Evolutionary conservation across 2,113 vertebrate genomes (phyloP), one percentile per base, ranked within the genome.

Genomic region (Scophthalmus maximus): DNA sequence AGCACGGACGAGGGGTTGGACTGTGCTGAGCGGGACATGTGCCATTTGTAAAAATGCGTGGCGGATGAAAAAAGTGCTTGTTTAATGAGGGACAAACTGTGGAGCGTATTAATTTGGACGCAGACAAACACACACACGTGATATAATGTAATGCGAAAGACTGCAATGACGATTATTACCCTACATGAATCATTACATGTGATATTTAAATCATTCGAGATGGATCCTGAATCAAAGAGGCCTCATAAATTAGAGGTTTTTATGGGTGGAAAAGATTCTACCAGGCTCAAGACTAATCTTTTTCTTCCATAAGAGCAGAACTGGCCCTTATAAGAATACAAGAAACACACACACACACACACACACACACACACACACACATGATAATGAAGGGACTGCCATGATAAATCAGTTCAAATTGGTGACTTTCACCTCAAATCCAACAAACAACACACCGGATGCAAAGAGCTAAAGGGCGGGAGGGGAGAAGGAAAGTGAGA

Each of bases 361-460:
- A n/a, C n/a, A n/a, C n/a, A n/a, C n/a, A n/a, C n/a, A n/a, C n/a
- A n/a, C n/a, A n/a, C n/a, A n/a, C n/a, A n/a, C n/a, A n/a, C n/a
- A n/a, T n/a, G n/a, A n/a, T n/a, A n/a, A n/a, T n/a, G n/a, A n/a
- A n/a, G n/a, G n/a, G n/a, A n/a, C n/a, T n/a, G n/a, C n/a, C 8
- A 40, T n/a, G 44, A 76, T 70, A 57, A 68, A 81, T 85, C 87
- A 73, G 44, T 63, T 79, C 59, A 75, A 86, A 86, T 74, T 78
- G 79, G 55, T 67, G 68, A 65, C 70, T 79, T 78, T 86, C 64
- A 77, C 44, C 70, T 76, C 34, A 66, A 88, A 86, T 78, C 79
- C 60, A 80, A 55, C n/a, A n/a, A 73, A 62, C 32, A 29, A 76
- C 58, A 38, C 2, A 46, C 2, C 10, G 36, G 68, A 77, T 42